Percentiles rank a stretch among this genome's conserved stretches.
These are phyloP conservation scores for Hydrolagus affinis DNA, from an alignment of 2,113 vertebrate genomes.

Conservation along the genomic window DNA sequence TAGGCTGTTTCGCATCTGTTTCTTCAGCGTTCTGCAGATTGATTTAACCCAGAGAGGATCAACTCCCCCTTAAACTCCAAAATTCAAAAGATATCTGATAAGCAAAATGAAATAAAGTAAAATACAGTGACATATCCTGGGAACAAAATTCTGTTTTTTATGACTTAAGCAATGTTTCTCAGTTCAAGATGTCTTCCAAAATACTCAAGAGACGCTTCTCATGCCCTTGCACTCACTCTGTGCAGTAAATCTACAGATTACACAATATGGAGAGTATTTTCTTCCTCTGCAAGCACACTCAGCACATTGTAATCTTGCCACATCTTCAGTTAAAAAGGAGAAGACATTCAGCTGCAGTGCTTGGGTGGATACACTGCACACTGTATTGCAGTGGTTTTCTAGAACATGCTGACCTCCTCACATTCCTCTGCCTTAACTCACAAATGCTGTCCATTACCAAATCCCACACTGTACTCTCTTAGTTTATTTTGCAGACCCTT, in stretches of 20 bases:
- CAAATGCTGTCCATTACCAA: not conserved
- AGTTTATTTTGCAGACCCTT: constrained; percentile 2
- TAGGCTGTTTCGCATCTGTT: too few relatives aligned
- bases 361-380: constrained; percentile 4
- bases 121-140: not conserved
- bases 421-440: constrained; percentile 21
- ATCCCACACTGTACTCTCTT: not conserved
- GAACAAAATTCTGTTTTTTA: constrained; percentile 10
- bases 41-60: not conserved
- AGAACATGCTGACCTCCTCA: constrained; percentile 17
- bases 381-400: constrained; percentile 18
- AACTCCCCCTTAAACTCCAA: not conserved
- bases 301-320: constrained; percentile 30
- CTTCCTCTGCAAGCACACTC: constrained; percentile 18
- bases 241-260: constrained; percentile 29
- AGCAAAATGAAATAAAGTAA: not conserved
- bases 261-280: constrained; percentile 25
- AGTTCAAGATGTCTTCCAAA: not conserved
- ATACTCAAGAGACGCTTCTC: constrained; percentile 27
- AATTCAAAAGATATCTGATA: not conserved
- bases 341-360: constrained; percentile 18
- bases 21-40: not conserved
- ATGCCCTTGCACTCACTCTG: constrained; percentile 22
- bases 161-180: constrained; percentile 19
- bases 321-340: constrained; percentile 22